Evolutionary conservation across 2,888 invertebrate genomes (phyloP), one percentile per base, ranked within the genome.

Genomic region (Cyrtodaria siliqua): DNA sequence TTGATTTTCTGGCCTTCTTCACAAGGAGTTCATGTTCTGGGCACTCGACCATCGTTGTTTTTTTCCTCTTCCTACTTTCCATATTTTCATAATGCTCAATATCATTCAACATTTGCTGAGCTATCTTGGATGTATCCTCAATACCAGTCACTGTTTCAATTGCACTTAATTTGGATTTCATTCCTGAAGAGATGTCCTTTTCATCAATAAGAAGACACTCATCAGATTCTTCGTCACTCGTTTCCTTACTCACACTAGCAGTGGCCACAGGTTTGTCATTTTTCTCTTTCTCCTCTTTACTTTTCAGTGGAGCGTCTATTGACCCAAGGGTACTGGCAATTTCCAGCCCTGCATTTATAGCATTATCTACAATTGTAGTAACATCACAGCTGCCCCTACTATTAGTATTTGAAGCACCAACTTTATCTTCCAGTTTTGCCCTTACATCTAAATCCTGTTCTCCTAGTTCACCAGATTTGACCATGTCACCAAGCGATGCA

Each of bases 161-260:
- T 55, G 18, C 16, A 42, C 3, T 47, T 49, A n/a, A n/a, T 16
- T 44, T 33, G 44, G 27, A 26, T 14, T 56, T 38, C 33, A 8
- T 33, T 12, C 4, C 33, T 8, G 6, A 26, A 24, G 27, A 38
- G 14, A 16, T 40, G 4, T 47, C 29, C 9, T 23, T 26, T 61
- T 69, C 69, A 62, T 62, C 56, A n/a, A 62, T 69, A 18, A 69
- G 42, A 18, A 68, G 23, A 49, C 69, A 69, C 1, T 55, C 33
- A 16, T 62, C 62, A 33, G 50, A 50, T n/a, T 50, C 50, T 18
- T 50, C 50, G 18, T 24, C 4, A 24, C 20, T 12, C 12, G 2
- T 50, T 23, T 50, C 24, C 20, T 50, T 50, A 50, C 20, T 33
- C 2, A 27, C 26, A 3, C 9, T 33, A 38, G 23, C 2, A 4